Base-by-base conservation (phyloP, 2,888 invertebrate species). In the Lordiphosa andalusiaca region DNA sequence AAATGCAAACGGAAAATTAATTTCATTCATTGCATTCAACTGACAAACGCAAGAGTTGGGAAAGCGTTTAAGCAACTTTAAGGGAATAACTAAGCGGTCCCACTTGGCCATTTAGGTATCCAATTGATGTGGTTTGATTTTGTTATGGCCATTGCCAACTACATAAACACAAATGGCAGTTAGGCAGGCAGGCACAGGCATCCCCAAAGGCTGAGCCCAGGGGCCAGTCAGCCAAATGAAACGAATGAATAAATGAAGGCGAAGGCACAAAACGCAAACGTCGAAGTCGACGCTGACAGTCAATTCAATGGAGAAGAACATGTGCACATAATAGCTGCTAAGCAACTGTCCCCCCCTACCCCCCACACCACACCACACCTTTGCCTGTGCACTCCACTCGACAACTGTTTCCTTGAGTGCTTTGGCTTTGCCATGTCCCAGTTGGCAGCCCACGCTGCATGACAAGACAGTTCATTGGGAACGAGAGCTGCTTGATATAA, bases 61-160 rank as follows among this genome's bases (percentile, higher is more conserved):
- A 71, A 78, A 84, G 63, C 68, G 64, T 84, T 78, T 61, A 63
- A 65, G 62, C 42, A 59, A 53, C 71, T 70, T 71, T 50, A 74
- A 68, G 52, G 38, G 80, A 80, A 80, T 80, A 74, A 71, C 75
- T 85, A 85, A 86, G 73, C 73, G 80, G 71, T 85, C 82, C 82
- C 85, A 80, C 69, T 86, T 86, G 85, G 69, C 84, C 77, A 73
- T 83, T 86, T 85, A 78, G 74, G 67, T 68, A 71, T 73, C 84
- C 80, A 80, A 86, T 85, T 82, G 85, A 80, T 84, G 73, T 72
- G 84, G 80, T 85, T 86, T 86, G 85, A 84, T 86, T 84, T 75
- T 69, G 71, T 82, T 80, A 69, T 71, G 69, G 80, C 63, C 74
- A 74, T 52, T 84, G 77, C 77, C 78, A 67, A 73, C 84, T 57